Percentiles rank a stretch among this genome's conserved stretches.
phyloP scores from a whole-genome alignment of 2,888 invertebrate genomes.

The Oscheius onirici region DNA sequence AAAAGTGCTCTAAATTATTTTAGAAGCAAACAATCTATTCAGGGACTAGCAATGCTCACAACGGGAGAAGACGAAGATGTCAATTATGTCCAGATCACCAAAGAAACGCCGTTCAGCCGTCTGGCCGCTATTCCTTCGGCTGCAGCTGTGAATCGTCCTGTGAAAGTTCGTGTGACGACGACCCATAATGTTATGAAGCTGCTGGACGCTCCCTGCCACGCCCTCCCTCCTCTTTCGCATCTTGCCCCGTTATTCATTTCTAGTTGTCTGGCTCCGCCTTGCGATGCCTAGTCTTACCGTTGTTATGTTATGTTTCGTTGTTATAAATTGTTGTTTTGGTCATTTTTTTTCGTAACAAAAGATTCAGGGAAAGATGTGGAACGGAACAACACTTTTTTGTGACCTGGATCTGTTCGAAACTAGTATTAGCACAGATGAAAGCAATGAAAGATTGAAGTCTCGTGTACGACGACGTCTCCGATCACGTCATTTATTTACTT shows the following conservation, averaged over 20 bases:
- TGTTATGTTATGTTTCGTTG: constrained; percentile 6
- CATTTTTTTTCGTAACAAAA: not conserved
- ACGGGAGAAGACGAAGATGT: not conserved
- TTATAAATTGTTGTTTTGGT: not conserved
- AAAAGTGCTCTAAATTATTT: constrained; percentile 4
- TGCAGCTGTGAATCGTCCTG: not conserved
- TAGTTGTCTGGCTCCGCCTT: constrained; percentile 48
- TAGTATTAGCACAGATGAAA: too few species aligned
- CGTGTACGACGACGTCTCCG: too few species aligned
- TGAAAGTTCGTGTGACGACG: not conserved
- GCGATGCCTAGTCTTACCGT: constrained; percentile 1
- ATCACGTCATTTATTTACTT: too few species aligned
- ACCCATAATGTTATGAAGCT: constrained; percentile 37
- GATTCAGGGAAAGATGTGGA: too few species aligned
- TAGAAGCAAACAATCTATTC: not conserved
- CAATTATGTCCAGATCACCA: not conserved
- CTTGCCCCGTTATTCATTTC: constrained; percentile 58
- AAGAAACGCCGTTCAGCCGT: constrained; percentile 27
- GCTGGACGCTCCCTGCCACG: constrained; percentile 56
- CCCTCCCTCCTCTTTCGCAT: constrained; percentile 59
- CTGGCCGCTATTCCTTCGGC: constrained; percentile 1
- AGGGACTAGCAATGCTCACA: constrained; percentile 21
- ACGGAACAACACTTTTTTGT: too few species aligned
- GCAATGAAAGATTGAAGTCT: too few species aligned
- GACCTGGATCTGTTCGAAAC: too few species aligned